A percentile compares a stretch with the other conserved stretches of the same genome.
These are phyloP conservation scores for Ypsolopha sequella DNA, from an alignment of 2,888 invertebrate genomes.

Conservation along the genomic window DNA sequence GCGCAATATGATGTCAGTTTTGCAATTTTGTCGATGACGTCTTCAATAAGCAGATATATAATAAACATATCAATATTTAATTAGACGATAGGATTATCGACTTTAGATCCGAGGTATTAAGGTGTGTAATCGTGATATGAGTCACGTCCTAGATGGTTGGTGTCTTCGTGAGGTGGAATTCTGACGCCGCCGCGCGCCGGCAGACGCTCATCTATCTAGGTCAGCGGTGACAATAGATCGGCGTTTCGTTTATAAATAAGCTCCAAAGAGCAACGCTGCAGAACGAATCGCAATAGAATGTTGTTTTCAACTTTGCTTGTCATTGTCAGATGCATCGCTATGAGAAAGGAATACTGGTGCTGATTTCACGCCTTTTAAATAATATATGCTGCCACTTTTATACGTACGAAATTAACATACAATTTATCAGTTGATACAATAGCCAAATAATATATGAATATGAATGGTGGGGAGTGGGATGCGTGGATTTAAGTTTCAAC, in stretches of 20 bases:
- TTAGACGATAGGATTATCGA: background rate
- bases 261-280: no score
- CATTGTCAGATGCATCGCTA: background rate
- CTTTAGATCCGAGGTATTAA: background rate
- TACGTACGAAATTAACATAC: no score
- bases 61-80: no score
- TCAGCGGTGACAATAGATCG: slow-evolving; percentile 30
- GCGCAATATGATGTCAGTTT: slow-evolving; percentile 11
- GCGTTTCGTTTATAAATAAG: slow-evolving; percentile 19
- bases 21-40: slow-evolving; percentile 23
- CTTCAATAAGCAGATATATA: background rate
- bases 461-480: no score
- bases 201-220: slow-evolving; percentile 20
- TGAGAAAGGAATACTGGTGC: no score
- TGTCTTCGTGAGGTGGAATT: background rate
- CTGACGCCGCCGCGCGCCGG: background rate
- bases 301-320: background rate
- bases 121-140: background rate
- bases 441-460: no score
- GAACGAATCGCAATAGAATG: background rate
- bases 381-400: no score
- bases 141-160: background rate
- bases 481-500: no score
- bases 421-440: no score
- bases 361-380: no score